Conservation (phyloP, 2,113 vertebrate genomes). For the Varanus salvator region DNA sequence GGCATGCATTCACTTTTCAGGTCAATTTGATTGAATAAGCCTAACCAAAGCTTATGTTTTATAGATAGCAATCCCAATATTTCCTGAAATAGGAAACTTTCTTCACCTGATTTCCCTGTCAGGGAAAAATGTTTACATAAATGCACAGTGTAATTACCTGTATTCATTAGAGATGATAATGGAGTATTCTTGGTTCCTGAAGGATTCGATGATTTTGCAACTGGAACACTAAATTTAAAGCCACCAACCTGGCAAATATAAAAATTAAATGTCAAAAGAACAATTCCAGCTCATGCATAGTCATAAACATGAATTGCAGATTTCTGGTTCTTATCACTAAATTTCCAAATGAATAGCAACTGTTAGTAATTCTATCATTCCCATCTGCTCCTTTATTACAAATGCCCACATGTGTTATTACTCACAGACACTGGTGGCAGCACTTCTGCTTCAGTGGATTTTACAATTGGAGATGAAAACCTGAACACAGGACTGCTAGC, state of each 20-base stretch:
- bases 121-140: constrained; percentile 5
- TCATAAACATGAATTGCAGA: neutral
- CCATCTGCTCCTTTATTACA: neutral
- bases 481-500: constrained; percentile 84
- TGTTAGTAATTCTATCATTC: neutral
- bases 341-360: neutral
- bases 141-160: constrained; percentile 74
- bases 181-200: constrained; percentile 80
- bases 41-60: neutral
- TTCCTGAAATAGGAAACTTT: neutral
- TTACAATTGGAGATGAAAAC: constrained; percentile 97
- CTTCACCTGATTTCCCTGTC: neutral
- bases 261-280: constrained; percentile 35
- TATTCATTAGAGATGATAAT: constrained; percentile 65
- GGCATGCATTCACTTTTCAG: neutral
- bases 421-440: constrained; percentile 89
- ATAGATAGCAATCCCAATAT: neutral
- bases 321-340: neutral
- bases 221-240: constrained; percentile 96
- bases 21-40: neutral
- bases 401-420: constrained; percentile 55
- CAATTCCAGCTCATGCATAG: neutral
- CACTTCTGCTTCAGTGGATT: constrained; percentile 89
- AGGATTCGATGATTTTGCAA: constrained; percentile 83
- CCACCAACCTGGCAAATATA: constrained; percentile 67